Base-by-base conservation (phyloP, 2,888 invertebrate species). In the Chymomyza fuscimana region DNA sequence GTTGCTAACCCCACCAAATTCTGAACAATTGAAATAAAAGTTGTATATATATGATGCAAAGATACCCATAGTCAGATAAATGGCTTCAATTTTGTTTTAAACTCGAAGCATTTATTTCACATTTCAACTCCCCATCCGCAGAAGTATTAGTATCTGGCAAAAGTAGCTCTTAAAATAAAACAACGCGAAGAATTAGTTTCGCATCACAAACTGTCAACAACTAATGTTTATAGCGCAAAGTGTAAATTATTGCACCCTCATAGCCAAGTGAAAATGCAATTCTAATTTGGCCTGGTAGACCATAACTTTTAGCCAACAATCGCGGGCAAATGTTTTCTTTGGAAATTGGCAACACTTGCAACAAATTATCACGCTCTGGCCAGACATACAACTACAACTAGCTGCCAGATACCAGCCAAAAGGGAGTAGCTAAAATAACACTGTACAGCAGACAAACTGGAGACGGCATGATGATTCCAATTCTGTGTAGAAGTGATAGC, bases 301-400 rank as follows among this genome's bases (percentile, higher is more conserved):
- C 19, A 29, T 40, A 65, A 67, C 12, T 75, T 68, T 52, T 40
- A 56, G 50, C 69, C 67, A 54, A 15, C 58, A 58, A 58, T 15
- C 22, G 15, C 22, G 58, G 7, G 58, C 58, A 25, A 58, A 7
- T 22, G 52, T 58, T 62, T 19, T 19, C 58, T 63, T 67, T 25
- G 68, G 58, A 59, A 67, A 69, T 69, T 74, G 73, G 72, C 59
- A 72, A 76, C 73, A 74, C 46, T 74, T 74, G 77, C 70, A 65
- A 36, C 73, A 73, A 82, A 80, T 66, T 73, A 64, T 60, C 56
- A 19, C 63, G 19, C 32, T 29, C 25, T 52, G 59, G 32, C 29
- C 40, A 56, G 54, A 54, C 54, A 67, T 66, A 32, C 32, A 32
- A 32, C 32, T 7, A 7, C 0, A 9, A 32, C 32, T 9, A 36